Conservation (phyloP, 2,113 vertebrate species). For the Lutjanus erythropterus region DNA sequence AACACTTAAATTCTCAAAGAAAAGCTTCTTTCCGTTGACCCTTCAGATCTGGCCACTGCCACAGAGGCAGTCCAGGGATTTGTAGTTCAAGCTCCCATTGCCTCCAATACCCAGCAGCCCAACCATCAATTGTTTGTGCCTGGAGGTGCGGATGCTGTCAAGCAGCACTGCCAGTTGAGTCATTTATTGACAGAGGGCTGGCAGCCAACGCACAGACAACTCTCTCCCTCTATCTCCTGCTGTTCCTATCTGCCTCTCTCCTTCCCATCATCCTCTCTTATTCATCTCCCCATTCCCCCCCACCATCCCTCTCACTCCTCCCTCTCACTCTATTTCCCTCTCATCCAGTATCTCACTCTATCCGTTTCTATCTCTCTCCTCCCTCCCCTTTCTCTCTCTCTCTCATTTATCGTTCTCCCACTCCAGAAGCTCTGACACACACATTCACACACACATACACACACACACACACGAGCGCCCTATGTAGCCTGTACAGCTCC, state of each 20-base stretch:
- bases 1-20: background rate
- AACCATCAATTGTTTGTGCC: conserved; percentile 92
- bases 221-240: conserved; percentile 30
- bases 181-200: conserved; percentile 90
- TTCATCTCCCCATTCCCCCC: conserved; percentile 18
- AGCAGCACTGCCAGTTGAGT: conserved; percentile 88
- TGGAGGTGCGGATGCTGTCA: conserved; percentile 90
- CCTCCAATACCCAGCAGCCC: conserved; percentile 83
- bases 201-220: conserved; percentile 81
- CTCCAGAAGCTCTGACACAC: conserved; percentile 51
- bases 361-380: conserved; percentile 9
- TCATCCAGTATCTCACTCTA: conserved; percentile 27
- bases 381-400: conserved; percentile 28
- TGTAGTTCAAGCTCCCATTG: conserved; percentile 40
- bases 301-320: conserved; percentile 2
- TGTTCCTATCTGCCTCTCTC: conserved; percentile 41
- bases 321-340: conserved; percentile 19
- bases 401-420: conserved; percentile 52
- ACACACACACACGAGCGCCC: conserved; percentile 29
- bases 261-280: conserved; percentile 30
- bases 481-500: conserved; percentile 42
- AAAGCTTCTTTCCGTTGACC: background rate
- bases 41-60: conserved; percentile 2
- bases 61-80: conserved; percentile 35
- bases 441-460: conserved; percentile 34